These are phyloP conservation scores for Pemphredon lugubris DNA, from an alignment of 2,888 invertebrate species.

Conservation along the genomic window DNA sequence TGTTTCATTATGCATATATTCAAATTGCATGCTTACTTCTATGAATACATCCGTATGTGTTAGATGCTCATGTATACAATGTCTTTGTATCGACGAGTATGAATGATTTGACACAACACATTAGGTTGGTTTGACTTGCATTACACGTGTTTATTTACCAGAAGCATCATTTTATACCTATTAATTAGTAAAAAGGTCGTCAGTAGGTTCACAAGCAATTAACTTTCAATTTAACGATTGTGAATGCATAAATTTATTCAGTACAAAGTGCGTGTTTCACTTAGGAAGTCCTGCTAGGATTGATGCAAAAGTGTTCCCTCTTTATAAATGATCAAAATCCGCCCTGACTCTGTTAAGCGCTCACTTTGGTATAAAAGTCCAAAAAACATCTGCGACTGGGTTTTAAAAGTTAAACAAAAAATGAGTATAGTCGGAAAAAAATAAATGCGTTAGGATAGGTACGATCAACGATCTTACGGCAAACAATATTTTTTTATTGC, in stretches of 20 bases:
- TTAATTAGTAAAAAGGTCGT: conserved; percentile 78
- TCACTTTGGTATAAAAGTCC: conserved; percentile 22
- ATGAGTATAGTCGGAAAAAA: conserved; percentile 14
- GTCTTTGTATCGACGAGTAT: conserved; percentile 53
- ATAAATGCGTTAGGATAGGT: conserved; percentile 25
- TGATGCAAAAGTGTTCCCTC: conserved; percentile 75
- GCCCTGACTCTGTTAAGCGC: neutral
- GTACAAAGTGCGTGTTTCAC: conserved; percentile 69
- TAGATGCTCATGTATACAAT: conserved; percentile 61
- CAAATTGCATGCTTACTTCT: conserved; percentile 73
- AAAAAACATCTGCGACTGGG: conserved; percentile 5
- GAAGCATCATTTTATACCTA: conserved; percentile 75
- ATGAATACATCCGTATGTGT: conserved; percentile 72
- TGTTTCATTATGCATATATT: conserved; percentile 74
- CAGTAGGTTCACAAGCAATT: conserved; percentile 73
- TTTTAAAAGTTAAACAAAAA: conserved; percentile 28
- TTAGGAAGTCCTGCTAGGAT: conserved; percentile 67
- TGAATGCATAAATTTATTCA: conserved; percentile 64
- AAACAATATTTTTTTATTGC: conserved; percentile 6
- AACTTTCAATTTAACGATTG: conserved; percentile 70
- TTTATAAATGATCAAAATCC: conserved; percentile 22
- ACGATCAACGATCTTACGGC: conserved; percentile 3
- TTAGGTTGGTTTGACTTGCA: conserved; percentile 73
- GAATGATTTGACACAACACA: conserved; percentile 74
- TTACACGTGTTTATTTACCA: conserved; percentile 76